phyloP scores from a whole-genome alignment of 2,113 vertebrate genomes.

The Ailurus styani region DNA sequence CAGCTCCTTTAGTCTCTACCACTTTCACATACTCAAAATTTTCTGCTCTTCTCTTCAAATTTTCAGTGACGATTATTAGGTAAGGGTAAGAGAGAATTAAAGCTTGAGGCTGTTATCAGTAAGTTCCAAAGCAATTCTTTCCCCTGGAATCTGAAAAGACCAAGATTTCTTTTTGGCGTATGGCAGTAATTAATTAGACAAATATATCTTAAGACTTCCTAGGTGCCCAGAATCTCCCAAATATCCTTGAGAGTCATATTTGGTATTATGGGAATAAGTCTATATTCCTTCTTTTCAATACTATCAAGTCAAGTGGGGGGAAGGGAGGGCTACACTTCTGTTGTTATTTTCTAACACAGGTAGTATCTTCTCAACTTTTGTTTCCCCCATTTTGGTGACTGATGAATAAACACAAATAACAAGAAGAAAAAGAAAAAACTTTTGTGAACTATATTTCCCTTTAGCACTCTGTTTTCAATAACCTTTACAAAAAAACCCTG shows the following conservation, averaged over 20 bases:
- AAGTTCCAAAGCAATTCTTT: background rate
- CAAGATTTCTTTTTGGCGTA: background rate
- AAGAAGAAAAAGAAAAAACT: background rate
- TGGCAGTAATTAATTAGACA: background rate
- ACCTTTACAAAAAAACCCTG: background rate
- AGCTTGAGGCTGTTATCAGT: background rate
- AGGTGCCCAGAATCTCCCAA: background rate
- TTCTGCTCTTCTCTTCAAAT: background rate
- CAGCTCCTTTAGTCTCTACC: background rate
- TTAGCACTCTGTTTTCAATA: background rate
- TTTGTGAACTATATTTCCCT: constrained; percentile 2
- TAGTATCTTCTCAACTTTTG: background rate
- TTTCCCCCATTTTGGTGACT: background rate
- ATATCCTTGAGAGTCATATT: background rate
- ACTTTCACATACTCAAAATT: background rate
- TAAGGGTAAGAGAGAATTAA: background rate
- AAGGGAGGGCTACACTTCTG: background rate
- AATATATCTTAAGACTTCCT: background rate
- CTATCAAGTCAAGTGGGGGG: background rate
- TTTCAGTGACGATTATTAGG: constrained; percentile 7
- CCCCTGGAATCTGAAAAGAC: background rate
- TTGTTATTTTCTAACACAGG: background rate
- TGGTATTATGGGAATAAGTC: background rate
- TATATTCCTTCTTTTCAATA: background rate
- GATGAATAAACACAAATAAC: background rate